These are phyloP conservation scores for Tolmerus cingulatus DNA, from an alignment of 2,888 invertebrate genomes.

Conservation along the genomic window DNA sequence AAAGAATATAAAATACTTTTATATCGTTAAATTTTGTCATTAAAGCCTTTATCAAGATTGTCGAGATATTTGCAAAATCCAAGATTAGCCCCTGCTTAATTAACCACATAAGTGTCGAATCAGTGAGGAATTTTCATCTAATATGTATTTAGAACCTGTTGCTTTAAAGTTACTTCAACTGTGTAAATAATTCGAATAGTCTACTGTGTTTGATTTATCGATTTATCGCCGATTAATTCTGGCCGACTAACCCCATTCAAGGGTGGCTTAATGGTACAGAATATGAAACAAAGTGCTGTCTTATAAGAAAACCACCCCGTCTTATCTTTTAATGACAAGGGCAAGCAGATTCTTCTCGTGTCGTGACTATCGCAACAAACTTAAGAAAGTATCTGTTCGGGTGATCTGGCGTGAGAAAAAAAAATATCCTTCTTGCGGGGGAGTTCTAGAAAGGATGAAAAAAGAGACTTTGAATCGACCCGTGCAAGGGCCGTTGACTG, in stretches of 20 bases:
- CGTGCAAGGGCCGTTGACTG: slow-evolving; percentile 37
- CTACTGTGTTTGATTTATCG: neutral
- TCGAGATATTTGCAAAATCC: no score
- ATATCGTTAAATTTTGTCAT: no score
- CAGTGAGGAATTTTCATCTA: no score
- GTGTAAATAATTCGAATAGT: no score
- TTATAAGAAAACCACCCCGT: neutral
- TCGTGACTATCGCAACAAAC: neutral
- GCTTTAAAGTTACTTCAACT: no score
- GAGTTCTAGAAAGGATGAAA: neutral
- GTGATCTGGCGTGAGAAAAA: neutral
- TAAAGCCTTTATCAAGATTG: no score
- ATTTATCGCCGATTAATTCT: neutral
- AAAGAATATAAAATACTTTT: no score
- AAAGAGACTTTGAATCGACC: neutral
- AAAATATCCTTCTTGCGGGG: neutral
- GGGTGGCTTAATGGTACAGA: neutral
- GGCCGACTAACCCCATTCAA: neutral
- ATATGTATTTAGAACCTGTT: no score
- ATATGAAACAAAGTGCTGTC: neutral
- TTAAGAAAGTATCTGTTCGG: neutral
- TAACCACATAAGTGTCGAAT: no score
- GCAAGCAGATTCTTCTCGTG: neutral
- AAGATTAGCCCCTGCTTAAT: no score
- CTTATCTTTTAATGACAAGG: neutral